Evolutionary conservation across 1,140 invertebrate genomes (phyloP).

Genomic region (Atta colombica): DNA sequence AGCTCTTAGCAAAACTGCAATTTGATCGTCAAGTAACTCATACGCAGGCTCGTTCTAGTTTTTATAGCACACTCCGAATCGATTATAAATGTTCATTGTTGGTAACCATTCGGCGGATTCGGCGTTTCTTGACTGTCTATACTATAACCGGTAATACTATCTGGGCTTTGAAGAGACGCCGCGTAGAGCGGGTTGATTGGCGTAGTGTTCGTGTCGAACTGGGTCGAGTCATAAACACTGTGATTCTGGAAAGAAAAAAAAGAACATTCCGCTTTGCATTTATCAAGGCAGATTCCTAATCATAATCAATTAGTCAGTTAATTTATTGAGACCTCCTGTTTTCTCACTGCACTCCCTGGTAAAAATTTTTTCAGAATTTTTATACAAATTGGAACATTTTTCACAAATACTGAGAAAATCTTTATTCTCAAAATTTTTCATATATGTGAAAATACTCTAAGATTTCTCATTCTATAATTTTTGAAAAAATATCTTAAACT

Average conservation of each 20-base stretch:
- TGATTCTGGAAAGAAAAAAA: conserved; percentile 89
- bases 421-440: no score
- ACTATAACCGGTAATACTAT: conserved; percentile 90
- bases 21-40: conserved; percentile 48
- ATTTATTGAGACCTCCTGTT: conserved; percentile 6
- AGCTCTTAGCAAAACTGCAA: conserved; percentile 29
- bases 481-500: no score
- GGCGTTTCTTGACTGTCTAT: conserved; percentile 86
- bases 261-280: conserved; percentile 78
- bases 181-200: conserved; percentile 91
- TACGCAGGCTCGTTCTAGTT: conserved; percentile 25
- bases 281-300: neutral
- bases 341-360: neutral
- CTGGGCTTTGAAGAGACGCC: conserved; percentile 91
- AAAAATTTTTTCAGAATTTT: no score
- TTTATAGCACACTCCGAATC: conserved; percentile 21
- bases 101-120: conserved; percentile 83
- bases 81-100: conserved; percentile 79
- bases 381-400: no score
- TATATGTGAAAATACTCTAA: no score
- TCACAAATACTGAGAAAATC: no score
- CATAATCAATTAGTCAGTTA: neutral
- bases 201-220: conserved; percentile 90
- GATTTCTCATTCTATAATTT: no score
- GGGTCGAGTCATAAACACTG: conserved; percentile 93